Base-by-base conservation (phyloP, 1,140 invertebrate genomes). In the Leptinotarsa texana region DNA sequence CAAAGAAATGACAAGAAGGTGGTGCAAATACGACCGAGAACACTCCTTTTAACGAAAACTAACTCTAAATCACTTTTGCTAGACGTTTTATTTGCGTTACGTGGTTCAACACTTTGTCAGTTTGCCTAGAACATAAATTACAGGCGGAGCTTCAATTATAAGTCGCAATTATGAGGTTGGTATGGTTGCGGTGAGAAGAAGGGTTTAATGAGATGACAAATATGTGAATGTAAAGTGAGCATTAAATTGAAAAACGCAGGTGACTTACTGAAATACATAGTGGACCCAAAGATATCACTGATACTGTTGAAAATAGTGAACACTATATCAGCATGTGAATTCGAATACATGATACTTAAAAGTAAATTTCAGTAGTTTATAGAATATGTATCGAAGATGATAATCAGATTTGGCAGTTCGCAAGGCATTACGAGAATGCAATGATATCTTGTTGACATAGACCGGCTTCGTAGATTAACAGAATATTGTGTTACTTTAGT, bases 11-110 rank as follows among this genome's bases (percentile, higher is more conserved):
- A 65, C 63, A 65, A 57, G 51, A 18, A 57, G 51, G 51, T 57
- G n/a, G 51, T 18, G 51, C 51, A 15, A 57, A 57, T 57, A 57
- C 51, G 51, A 57, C 15, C n/a, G 51, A 15, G n/a, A 57, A 18
- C 51, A 57, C 51, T 57, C 51, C 51, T 57, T 57, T 57, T 15
- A 18, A 15, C 51, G 51, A 65, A 65, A 65, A 65, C 63, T 27
- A 65, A 22, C 18, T 57, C 51, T 57, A 57, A 57, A 57, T 57
- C 24, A 65, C 63, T 65, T 65, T 21, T 65, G 63, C 63, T 17
- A 65, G 63, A 65, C 63, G 63, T 65, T 65, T 13, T 65, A 65
- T 65, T 65, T 65, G 63, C 18, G 63, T 65, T 65, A 65, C 21
- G 13, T 18, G 51, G 51, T 57, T n/a, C 63, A 65, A 27, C 18